Percentiles rank a stretch among this genome's conserved stretches.
Evolutionary conservation across 2,888 invertebrate genomes (phyloP).

Genomic region (Scelioninae gen. 1): DNA sequence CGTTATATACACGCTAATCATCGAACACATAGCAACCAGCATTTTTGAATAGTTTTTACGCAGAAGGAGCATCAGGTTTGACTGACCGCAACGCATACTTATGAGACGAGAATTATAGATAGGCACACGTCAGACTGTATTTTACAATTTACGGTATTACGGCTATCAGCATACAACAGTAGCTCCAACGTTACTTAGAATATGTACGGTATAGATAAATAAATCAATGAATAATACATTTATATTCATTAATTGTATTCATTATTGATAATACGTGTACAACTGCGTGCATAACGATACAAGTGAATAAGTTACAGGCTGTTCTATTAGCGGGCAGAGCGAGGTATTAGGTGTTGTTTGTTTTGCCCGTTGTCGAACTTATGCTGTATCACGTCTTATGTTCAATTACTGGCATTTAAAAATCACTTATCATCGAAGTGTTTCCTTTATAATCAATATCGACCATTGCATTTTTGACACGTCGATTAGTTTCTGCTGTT

Average conservation of each 20-base stretch:
- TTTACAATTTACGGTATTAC: constrained; percentile 30
- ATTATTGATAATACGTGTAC: not conserved
- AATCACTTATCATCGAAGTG: constrained; percentile 32
- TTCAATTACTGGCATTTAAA: constrained; percentile 32
- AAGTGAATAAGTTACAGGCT: constrained; percentile 6
- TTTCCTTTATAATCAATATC: constrained; percentile 36
- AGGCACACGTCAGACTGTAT: constrained; percentile 32
- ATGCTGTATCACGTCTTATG: constrained; percentile 8
- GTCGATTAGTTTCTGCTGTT: constrained; percentile 51
- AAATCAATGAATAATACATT: constrained; percentile 27
- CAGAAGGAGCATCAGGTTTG: constrained; percentile 37
- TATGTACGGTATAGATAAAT: constrained; percentile 22
- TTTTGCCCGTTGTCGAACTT: constrained; percentile 4
- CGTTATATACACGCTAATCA: constrained; percentile 63
- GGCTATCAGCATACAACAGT: constrained; percentile 38
- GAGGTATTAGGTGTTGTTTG: constrained; percentile 20
- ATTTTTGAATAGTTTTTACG: constrained; percentile 64
- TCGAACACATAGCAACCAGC: constrained; percentile 37
- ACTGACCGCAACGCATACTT: constrained; percentile 46
- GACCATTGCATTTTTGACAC: constrained; percentile 33
- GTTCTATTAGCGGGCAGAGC: constrained; percentile 9
- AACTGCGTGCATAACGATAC: not conserved
- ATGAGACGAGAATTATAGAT: constrained; percentile 14
- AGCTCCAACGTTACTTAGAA: constrained; percentile 43
- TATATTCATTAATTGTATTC: constrained; percentile 21